Evolutionary conservation across 2,888 invertebrate genomes (phyloP).

Genomic region (Embidobia sp.): DNA sequence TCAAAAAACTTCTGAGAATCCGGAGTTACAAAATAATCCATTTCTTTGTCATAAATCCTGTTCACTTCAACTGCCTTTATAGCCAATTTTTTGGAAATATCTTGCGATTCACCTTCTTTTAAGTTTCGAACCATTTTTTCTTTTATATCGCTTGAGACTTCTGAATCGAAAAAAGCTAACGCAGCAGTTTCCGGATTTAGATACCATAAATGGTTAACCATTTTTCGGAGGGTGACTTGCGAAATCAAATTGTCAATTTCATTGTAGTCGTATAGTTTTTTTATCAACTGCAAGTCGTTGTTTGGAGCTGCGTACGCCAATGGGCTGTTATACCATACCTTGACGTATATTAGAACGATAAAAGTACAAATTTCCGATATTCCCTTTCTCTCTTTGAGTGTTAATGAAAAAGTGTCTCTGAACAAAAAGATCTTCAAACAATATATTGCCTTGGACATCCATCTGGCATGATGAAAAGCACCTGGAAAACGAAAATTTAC

Average conservation of each 20-base stretch:
- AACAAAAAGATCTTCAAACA: slow-evolving; percentile 1
- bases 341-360: slow-evolving; percentile 8
- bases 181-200: slow-evolving; percentile 48
- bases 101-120: too few species aligned
- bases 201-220: slow-evolving; percentile 55
- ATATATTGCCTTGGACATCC: slow-evolving; percentile 65
- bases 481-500: slow-evolving; percentile 52
- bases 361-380: slow-evolving; percentile 61
- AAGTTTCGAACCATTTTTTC: not conserved
- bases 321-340: not conserved
- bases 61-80: not conserved
- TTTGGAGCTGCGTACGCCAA: slow-evolving; percentile 59
- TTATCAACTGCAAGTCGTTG: slow-evolving; percentile 19
- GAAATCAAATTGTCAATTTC: not conserved
- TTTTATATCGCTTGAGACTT: not conserved
- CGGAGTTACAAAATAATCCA: not conserved
- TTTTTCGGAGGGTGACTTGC: slow-evolving; percentile 21
- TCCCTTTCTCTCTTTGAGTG: slow-evolving; percentile 1
- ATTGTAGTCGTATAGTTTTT: not conserved
- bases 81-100: too few species aligned
- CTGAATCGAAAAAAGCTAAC: not conserved
- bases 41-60: not conserved
- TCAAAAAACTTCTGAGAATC: not conserved
- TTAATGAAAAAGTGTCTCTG: slow-evolving; percentile 65
- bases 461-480: slow-evolving; percentile 64